These are phyloP conservation scores for Micropoecilia bifurca DNA, from an alignment of 2,797 vertebrate species.

Conservation along the genomic window DNA sequence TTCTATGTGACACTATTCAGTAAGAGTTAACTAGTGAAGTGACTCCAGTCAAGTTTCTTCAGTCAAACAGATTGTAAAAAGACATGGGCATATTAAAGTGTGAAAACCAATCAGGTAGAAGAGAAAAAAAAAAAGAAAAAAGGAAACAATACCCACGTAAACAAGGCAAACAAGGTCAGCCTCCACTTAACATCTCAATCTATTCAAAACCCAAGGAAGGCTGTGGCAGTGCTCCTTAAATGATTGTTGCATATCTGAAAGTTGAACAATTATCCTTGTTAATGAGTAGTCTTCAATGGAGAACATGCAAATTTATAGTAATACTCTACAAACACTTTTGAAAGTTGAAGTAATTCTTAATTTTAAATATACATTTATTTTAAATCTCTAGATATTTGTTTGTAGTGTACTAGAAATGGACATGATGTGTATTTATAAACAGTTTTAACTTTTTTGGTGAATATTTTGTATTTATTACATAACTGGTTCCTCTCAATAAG, in stretches of 20 bases:
- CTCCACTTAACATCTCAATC: constrained; percentile 10
- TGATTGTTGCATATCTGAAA: constrained; percentile 53
- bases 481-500: background rate
- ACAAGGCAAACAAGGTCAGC: background rate
- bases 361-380: constrained; percentile 59
- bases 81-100: constrained; percentile 4
- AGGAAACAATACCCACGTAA: constrained; percentile 1
- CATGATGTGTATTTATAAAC: constrained; percentile 24
- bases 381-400: constrained; percentile 33
- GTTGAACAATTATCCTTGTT: constrained; percentile 9
- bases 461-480: constrained; percentile 18
- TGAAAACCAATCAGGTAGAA: background rate
- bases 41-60: constrained; percentile 24
- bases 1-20: constrained; percentile 14
- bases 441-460: constrained; percentile 21
- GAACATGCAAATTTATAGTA: background rate
- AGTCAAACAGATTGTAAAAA: background rate
- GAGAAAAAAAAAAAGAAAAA: background rate
- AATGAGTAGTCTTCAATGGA: background rate
- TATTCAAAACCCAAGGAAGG: constrained; percentile 23
- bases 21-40: constrained; percentile 27
- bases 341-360: constrained; percentile 26
- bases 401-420: constrained; percentile 35
- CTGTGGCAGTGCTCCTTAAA: constrained; percentile 52
- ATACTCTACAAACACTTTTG: background rate